These are phyloP conservation scores for Melanotaenia duboulayi DNA, from an alignment of 2,113 vertebrate species.

Conservation along the genomic window DNA sequence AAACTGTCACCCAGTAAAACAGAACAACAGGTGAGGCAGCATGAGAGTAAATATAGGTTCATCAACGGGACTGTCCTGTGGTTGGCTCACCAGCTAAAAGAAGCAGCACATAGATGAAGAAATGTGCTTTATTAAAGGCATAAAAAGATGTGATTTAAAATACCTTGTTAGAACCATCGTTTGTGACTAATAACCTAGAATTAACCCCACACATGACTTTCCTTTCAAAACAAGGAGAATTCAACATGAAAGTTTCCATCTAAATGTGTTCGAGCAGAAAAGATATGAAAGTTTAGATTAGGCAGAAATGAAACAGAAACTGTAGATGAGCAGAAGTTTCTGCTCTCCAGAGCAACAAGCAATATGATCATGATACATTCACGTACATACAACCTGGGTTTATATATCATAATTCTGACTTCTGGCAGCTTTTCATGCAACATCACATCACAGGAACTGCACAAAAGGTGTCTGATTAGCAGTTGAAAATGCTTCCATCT, in stretches of 20 bases:
- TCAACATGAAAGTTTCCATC: not conserved
- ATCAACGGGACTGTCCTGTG: conserved; percentile 51
- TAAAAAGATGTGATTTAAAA: not conserved
- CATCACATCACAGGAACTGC: conserved; percentile 48
- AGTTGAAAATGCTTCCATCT: not conserved
- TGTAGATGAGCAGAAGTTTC: not conserved
- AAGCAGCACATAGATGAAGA: conserved; percentile 9
- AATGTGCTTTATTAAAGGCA: not conserved
- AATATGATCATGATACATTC: not conserved
- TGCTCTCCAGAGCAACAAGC: not conserved
- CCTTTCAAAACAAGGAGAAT: not conserved
- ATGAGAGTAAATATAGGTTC: conserved; percentile 77
- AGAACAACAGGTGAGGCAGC: conserved; percentile 74
- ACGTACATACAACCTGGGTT: not conserved
- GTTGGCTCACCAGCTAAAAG: conserved; percentile 13
- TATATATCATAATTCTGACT: conserved; percentile 12
- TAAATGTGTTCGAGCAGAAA: conserved; percentile 13
- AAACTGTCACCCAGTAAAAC: conserved; percentile 75
- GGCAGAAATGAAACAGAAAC: conserved; percentile 72
- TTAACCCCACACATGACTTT: not conserved
- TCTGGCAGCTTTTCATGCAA: conserved; percentile 37
- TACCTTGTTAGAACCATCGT: not conserved
- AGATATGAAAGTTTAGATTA: conserved; percentile 4
- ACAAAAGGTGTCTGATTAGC: conserved; percentile 51
- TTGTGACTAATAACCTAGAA: not conserved